Conservation (phyloP, 2,797 vertebrate genomes). For the Chrysocyon brachyurus region DNA sequence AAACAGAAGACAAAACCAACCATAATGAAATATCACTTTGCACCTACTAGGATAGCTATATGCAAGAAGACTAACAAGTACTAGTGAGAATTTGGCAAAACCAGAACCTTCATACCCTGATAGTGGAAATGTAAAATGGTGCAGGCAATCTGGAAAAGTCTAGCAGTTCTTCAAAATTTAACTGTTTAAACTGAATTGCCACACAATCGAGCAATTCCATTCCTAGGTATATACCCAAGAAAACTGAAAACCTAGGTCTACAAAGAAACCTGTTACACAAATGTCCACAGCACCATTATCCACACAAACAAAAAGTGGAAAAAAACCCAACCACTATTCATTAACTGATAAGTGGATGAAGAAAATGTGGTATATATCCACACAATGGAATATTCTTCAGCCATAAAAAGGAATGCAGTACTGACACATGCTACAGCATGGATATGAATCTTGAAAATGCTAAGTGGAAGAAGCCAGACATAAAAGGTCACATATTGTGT, state of each 20-base stretch:
- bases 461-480: not conserved
- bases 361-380: not conserved
- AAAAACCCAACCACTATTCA: not conserved
- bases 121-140: not conserved
- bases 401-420: not conserved
- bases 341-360: not conserved
- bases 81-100: not conserved
- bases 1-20: not conserved
- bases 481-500: not conserved
- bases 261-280: not conserved
- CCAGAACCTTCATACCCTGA: not conserved
- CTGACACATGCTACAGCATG: not conserved
- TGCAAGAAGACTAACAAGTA: not conserved
- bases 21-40: not conserved
- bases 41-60: not conserved
- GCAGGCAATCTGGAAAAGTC: not conserved
- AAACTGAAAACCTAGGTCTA: not conserved
- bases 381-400: not conserved
- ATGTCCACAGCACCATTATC: conserved; percentile 21
- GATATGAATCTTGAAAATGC: not conserved
- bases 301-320: not conserved
- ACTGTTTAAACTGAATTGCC: not conserved
- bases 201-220: not conserved
- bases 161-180: not conserved
- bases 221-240: not conserved